Base-by-base conservation (phyloP, 2,888 invertebrate species). In the Megalurothrips usitatus region DNA sequence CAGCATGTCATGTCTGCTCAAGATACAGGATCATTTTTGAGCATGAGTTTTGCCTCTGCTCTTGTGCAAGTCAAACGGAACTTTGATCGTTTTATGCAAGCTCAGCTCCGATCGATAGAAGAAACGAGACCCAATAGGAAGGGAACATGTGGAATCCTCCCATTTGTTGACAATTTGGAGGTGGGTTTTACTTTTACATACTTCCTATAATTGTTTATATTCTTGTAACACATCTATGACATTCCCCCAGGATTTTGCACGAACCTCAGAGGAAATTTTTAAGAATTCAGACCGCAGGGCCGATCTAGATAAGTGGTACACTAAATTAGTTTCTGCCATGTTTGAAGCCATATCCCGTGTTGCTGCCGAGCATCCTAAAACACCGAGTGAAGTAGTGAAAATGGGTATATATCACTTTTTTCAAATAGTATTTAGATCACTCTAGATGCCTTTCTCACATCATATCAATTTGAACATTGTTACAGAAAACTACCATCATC, bases 401-500 rank as follows among this genome's bases (percentile, higher is more conserved):
- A 95, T 97, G 93, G 95, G 92, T 92, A 87, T 85, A 85, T 83
- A 79, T 78, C 68, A 79, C n/a, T 68, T n/a, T 63, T 43, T n/a
- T 78, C 11, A 75, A 0, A 34, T n/a, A 80, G 8, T n/a, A 10
- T 43, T 2, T 43, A 4, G 3, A 43, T 43, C 6, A 43, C 34
- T 6, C 34, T 4, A 43, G 6, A 43, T 43, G 34, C 34, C 2
- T 43, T 6, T 43, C 34, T 58, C 2, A 19, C 58, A 58, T 58
- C 4, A 17, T 58, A 58, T 58, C 4, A 17, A 14, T 34, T 43
- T 78, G 2, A 78, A 78, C n/a, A 84, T 83, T 81, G 83, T 89
- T 90, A 81, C 87, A 92, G 94, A 99, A 90, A 99, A 99, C 88
- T 98, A 95, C 88, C 98, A 99, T 90, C 94, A 95, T 85, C 92